phyloP scores from a whole-genome alignment of 2,888 invertebrate genomes.

The Diaphora mendica region DNA sequence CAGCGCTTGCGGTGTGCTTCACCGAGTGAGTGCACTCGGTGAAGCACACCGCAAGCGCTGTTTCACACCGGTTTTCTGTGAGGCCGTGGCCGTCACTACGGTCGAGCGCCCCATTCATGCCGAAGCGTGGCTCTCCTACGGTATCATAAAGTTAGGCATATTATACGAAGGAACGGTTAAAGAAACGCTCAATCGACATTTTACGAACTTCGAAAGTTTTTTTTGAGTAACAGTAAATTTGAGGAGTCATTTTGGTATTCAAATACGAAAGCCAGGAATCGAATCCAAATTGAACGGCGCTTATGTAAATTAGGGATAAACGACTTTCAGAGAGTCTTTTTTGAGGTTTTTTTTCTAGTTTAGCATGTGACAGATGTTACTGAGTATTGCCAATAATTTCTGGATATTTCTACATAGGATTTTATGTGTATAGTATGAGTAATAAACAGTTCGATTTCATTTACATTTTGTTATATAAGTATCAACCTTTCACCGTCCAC shows the following conservation, averaged over 20 bases:
- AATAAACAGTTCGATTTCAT: not conserved
- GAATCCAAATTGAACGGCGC: not conserved
- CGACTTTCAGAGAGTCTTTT: not conserved
- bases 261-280: slow-evolving; percentile 4
- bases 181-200: not conserved
- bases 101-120: no score
- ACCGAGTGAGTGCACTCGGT: no score
- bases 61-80: no score
- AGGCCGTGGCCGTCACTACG: no score
- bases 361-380: not conserved
- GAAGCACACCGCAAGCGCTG: no score
- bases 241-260: not conserved
- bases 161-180: not conserved
- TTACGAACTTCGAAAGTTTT: not conserved
- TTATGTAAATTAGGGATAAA: slow-evolving; percentile 1
- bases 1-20: no score
- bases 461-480: no score
- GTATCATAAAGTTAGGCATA: not conserved
- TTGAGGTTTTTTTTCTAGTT: not conserved
- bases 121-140: no score
- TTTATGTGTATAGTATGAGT: no score
- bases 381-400: not conserved
- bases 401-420: no score
- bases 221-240: not conserved
- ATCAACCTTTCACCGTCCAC: no score